phyloP scores from a whole-genome alignment of 2,113 vertebrate genomes.

The Gyps fulvus region DNA sequence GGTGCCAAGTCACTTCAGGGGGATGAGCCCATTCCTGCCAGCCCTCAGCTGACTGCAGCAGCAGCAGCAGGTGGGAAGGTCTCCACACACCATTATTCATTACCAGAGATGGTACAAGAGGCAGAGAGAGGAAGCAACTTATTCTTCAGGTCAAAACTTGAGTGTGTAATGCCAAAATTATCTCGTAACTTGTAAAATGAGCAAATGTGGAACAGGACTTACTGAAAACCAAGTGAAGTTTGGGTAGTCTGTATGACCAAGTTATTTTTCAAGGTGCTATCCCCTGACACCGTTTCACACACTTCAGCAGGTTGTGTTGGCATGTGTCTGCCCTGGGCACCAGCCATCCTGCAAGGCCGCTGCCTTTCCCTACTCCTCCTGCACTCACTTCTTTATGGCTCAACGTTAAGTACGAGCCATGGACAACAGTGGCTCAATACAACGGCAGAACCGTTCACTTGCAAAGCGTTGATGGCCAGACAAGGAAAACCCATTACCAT shows the following conservation, averaged over 20 bases:
- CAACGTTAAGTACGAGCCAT: rapidly evolving
- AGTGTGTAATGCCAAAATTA: neutral
- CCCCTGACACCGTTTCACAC: rapidly evolving
- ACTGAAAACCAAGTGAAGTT: neutral
- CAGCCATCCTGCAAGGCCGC: neutral
- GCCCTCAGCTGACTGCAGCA: neutral
- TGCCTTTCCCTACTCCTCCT: neutral
- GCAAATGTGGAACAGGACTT: neutral
- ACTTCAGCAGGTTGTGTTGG: neutral
- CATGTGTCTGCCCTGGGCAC: rapidly evolving
- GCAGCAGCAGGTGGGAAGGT: neutral
- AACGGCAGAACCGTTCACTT: neutral
- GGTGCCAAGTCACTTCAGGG: neutral
- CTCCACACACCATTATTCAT: neutral
- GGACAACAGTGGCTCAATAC: neutral
- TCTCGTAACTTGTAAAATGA: neutral
- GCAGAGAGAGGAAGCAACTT: neutral
- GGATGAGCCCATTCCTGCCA: neutral
- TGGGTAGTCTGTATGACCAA: neutral
- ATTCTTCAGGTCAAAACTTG: neutral
- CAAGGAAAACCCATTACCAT: neutral
- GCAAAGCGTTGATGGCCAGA: neutral
- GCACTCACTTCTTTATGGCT: neutral
- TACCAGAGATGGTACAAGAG: neutral
- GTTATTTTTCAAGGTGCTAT: neutral